Conservation (phyloP, 2,113 vertebrate genomes). For the Parus major region DNA sequence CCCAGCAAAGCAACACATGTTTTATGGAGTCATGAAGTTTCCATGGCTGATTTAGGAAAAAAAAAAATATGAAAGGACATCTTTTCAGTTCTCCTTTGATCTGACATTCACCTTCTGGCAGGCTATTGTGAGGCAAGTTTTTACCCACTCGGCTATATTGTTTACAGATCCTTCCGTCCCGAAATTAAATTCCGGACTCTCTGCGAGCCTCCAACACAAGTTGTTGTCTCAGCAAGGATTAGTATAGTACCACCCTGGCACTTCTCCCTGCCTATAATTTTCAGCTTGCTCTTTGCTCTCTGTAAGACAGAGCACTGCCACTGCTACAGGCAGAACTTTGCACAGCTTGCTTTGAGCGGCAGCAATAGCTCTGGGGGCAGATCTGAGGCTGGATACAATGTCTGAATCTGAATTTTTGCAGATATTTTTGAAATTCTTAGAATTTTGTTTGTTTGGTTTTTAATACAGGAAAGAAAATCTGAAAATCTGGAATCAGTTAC, state of each 20-base stretch:
- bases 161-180: conserved; percentile 47
- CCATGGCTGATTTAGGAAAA: conserved; percentile 19
- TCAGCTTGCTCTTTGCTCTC: conserved; percentile 53
- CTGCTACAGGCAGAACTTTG: conserved; percentile 12
- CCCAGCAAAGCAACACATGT: conserved; percentile 30
- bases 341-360: not conserved
- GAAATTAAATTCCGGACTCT: conserved; percentile 58
- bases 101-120: conserved; percentile 62
- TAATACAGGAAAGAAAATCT: not conserved
- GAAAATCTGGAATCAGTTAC: not conserved
- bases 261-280: conserved; percentile 58
- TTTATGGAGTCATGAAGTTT: conserved; percentile 60
- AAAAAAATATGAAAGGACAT: conserved; percentile 48
- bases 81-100: conserved; percentile 56
- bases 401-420: not conserved
- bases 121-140: conserved; percentile 31
- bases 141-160: conserved; percentile 26
- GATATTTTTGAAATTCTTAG: not conserved
- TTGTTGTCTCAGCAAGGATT: conserved; percentile 60
- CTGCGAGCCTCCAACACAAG: not conserved
- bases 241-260: conserved; percentile 36
- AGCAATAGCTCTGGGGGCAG: not conserved
- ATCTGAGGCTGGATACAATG: not conserved
- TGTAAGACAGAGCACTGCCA: not conserved
- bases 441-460: not conserved